Base-by-base conservation (phyloP, 2,888 invertebrate species). In the Phaedon cochleariae region DNA sequence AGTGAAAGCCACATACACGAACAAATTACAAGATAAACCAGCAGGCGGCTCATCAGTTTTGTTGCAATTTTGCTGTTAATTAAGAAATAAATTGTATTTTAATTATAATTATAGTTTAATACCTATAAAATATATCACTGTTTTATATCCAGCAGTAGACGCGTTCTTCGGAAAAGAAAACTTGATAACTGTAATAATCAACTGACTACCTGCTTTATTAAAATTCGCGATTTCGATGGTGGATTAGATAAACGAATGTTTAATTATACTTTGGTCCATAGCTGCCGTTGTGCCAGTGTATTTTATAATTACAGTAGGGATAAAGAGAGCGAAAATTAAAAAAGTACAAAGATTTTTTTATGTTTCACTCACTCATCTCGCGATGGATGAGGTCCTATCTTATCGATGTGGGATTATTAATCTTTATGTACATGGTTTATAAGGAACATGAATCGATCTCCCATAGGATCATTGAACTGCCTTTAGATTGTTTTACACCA, bases 61-160 rank as follows among this genome's bases (percentile, higher is more conserved):
- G 21, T 22, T 21, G 22, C 48, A 21, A 48, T 48, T 48, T 48
- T 3, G 21, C 20, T 48, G 20, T 48, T 60, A 52, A 60, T 60
- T 31, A 60, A 60, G 60, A 60, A 60, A 60, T 60, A 60, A 60
- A 60, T 60, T 52, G 60, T 60, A 45, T 60, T 60, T 60, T 60
- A 53, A 60, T 60, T 52, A 52, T 60, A 60, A 60, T 53, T 60
- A 60, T 46, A 53, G 37, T 26, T 37, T 26, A 15, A 51, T 29
- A 60, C 51, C 60, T 29, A 52, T 60, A 60, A 60, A 51, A 60
- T 60, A 60, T 60, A 60, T 60, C 60, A 53, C 26, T 60, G 52
- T 49, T 37, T 18, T 52, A 18, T 41, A 41, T 10, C 41, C 17
- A 20, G 34, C 22, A 21, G 48, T 48, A 22, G 48, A 48, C 1